A percentile compares a stretch with the other conserved stretches of the same genome.
phyloP scores from a whole-genome alignment of 2,888 invertebrate genomes.

The Heliconius erato region DNA sequence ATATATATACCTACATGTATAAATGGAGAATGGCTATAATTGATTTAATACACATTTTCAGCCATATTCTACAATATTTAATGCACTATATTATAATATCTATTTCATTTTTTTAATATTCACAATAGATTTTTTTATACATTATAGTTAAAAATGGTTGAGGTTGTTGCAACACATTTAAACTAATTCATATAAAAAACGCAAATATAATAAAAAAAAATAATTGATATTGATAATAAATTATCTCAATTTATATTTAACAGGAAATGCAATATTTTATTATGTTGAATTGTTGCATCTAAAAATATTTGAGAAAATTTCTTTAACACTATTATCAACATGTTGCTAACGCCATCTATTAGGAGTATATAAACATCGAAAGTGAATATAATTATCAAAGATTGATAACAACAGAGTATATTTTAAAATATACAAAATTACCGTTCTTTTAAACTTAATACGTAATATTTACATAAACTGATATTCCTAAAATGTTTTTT shows the following conservation, averaged over 20 bases:
- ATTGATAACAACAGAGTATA: neutral
- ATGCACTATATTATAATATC: neutral
- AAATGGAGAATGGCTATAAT: neutral
- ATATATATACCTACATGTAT: neutral
- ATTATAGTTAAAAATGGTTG: no score
- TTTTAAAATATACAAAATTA: neutral
- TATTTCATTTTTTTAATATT: neutral
- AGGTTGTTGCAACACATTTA: no score
- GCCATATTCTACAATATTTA: neutral
- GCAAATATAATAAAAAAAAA: no score
- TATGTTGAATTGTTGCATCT: neutral
- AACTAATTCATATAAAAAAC: no score
- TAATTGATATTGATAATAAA: no score
- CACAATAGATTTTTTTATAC: neutral
- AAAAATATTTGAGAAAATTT: neutral
- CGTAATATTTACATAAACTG: neutral
- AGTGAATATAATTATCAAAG: neutral
- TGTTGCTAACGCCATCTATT: neutral
- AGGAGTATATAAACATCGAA: neutral
- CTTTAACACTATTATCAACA: no score
- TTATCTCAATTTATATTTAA: no score
- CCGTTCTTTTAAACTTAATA: no score
- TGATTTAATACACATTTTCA: no score
- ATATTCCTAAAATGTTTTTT: neutral
- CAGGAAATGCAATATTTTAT: no score